These are phyloP conservation scores for Macrotrachela quadricornifera DNA, from an alignment of 1,140 invertebrate species.

Conservation along the genomic window DNA sequence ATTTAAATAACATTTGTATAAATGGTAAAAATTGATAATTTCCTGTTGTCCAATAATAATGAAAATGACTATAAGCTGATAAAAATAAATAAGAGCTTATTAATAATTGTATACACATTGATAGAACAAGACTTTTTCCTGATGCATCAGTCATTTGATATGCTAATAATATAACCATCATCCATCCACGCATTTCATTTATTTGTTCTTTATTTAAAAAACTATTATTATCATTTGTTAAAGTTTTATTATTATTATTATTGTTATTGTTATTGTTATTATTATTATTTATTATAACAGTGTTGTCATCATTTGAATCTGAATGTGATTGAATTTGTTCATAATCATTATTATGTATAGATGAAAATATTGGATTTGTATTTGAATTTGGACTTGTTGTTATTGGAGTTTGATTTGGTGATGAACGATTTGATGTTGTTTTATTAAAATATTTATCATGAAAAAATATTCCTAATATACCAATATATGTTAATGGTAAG, in stretches of 20 bases:
- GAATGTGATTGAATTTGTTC: too few species aligned
- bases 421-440: too few species aligned
- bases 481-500: conserved; percentile 76
- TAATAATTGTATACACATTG: conserved; percentile 69
- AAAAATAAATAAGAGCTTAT: conserved; percentile 78
- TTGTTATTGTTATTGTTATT: too few species aligned
- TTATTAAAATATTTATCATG: conserved; percentile 45
- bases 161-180: conserved; percentile 76
- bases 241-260: too few species aligned
- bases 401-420: too few species aligned
- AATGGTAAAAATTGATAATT: conserved; percentile 40
- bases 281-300: conserved; percentile 26
- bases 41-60: conserved; percentile 66
- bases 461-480: conserved; percentile 79
- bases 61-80: conserved; percentile 81
- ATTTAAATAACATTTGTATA: conserved; percentile 57
- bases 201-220: conserved; percentile 77
- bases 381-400: too few species aligned
- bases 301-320: too few species aligned
- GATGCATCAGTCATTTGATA: conserved; percentile 80
- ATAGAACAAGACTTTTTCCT: conserved; percentile 32
- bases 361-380: too few species aligned
- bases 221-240: too few species aligned
- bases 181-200: conserved; percentile 87
- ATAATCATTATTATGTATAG: too few species aligned